Conservation (phyloP, 2,888 invertebrate species). For the Pyrrhosoma nymphula region DNA sequence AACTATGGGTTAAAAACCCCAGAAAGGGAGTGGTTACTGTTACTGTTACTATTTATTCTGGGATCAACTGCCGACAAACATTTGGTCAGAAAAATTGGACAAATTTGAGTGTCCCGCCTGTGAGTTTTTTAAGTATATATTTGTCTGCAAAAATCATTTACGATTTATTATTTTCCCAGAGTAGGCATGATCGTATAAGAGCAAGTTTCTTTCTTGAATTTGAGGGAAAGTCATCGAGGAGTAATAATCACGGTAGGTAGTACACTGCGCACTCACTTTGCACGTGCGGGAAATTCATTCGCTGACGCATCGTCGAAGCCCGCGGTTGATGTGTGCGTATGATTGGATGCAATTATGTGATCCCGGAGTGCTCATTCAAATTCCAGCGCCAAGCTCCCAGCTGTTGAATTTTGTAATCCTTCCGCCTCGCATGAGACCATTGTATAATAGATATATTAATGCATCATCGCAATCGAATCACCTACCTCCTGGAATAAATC, state of each 20-base stretch:
- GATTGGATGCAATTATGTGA: constrained; percentile 1
- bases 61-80: no score
- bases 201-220: not conserved
- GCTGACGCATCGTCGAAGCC: not conserved
- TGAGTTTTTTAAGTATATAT: no score
- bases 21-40: no score
- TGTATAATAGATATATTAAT: not conserved
- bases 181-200: not conserved
- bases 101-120: no score
- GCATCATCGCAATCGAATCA: not conserved
- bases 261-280: not conserved
- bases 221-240: not conserved
- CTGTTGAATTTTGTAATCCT: not conserved
- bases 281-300: not conserved
- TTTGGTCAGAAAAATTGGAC: no score
- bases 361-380: not conserved
- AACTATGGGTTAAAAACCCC: no score
- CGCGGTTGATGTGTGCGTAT: not conserved
- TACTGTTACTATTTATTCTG: no score
- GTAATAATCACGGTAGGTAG: not conserved
- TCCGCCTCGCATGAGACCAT: not conserved
- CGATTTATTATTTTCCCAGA: not conserved
- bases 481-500: not conserved
- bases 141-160: no score
- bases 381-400: not conserved